A percentile compares a stretch with the other conserved stretches of the same genome.
phyloP scores from a whole-genome alignment of 2,888 invertebrate genomes.

The Geotrupes spiniger region DNA sequence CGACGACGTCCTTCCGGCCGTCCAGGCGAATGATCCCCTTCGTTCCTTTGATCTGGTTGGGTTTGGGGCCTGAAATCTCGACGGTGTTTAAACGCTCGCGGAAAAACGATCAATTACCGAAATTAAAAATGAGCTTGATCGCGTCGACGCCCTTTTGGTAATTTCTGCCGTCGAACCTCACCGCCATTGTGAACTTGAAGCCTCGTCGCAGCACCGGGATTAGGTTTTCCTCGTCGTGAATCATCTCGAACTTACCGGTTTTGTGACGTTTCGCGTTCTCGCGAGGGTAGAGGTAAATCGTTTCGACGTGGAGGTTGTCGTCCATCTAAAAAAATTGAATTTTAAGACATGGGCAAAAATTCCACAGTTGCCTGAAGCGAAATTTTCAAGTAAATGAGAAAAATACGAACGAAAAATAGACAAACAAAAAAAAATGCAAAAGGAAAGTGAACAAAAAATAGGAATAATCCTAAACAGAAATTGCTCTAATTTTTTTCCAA shows the following conservation, averaged over 20 bases:
- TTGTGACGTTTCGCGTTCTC: slow-evolving; percentile 69
- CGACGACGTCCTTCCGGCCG: slow-evolving; percentile 4
- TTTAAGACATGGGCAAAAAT: no score
- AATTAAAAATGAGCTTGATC: slow-evolving; percentile 65
- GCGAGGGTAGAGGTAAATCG: slow-evolving; percentile 62
- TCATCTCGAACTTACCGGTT: slow-evolving; percentile 66
- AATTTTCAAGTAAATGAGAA: no score
- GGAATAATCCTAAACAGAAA: no score
- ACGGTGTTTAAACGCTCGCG: slow-evolving; percentile 7
- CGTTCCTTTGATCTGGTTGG: slow-evolving; percentile 57
- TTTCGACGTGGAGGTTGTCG: slow-evolving; percentile 58
- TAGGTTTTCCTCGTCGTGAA: slow-evolving; percentile 60
- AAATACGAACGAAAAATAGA: no score
- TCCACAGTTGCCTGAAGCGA: no score
- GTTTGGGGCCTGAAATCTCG: slow-evolving; percentile 47
- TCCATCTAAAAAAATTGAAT: no score
- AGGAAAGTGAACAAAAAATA: no score
- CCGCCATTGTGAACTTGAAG: slow-evolving; percentile 65
- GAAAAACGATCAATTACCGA: slow-evolving; percentile 52
- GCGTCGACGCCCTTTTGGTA: slow-evolving; percentile 62
- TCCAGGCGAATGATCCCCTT: slow-evolving; percentile 44
- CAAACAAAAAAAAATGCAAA: no score
- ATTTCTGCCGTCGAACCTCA: slow-evolving; percentile 60
- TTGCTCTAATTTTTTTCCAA: no score
- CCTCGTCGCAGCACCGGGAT: slow-evolving; percentile 70